Conservation (phyloP, 1,140 invertebrate genomes). For the Atta cephalotes region DNA sequence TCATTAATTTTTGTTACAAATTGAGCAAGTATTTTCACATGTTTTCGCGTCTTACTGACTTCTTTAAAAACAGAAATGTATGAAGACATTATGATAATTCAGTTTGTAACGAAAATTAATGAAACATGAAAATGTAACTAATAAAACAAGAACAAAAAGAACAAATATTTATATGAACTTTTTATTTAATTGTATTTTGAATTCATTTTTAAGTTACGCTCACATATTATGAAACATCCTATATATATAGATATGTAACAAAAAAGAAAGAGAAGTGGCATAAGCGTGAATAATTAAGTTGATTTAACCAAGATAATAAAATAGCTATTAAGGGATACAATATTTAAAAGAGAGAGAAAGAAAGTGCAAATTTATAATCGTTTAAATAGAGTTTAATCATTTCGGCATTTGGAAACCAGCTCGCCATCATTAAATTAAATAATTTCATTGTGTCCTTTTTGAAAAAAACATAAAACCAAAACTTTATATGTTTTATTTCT, state of each 20-base stretch:
- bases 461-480: conserved; percentile 16
- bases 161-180: too few species aligned
- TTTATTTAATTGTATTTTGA: too few species aligned
- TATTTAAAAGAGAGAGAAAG: neutral
- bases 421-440: conserved; percentile 37
- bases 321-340: conserved; percentile 6
- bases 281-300: neutral
- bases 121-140: too few species aligned
- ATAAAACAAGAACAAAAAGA: too few species aligned
- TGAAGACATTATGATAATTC: too few species aligned
- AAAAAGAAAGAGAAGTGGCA: neutral
- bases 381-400: conserved; percentile 30
- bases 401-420: neutral
- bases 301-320: conserved; percentile 18
- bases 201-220: too few species aligned
- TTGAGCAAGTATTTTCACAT: too few species aligned
- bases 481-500: neutral
- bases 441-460: conserved; percentile 24
- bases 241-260: neutral
- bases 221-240: neutral
- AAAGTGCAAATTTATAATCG: conserved; percentile 9
- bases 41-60: too few species aligned
- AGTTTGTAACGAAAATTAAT: too few species aligned
- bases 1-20: too few species aligned
- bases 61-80: too few species aligned